Conservation (phyloP, 2,113 vertebrate genomes). For the Tragulus kanchil region DNA sequence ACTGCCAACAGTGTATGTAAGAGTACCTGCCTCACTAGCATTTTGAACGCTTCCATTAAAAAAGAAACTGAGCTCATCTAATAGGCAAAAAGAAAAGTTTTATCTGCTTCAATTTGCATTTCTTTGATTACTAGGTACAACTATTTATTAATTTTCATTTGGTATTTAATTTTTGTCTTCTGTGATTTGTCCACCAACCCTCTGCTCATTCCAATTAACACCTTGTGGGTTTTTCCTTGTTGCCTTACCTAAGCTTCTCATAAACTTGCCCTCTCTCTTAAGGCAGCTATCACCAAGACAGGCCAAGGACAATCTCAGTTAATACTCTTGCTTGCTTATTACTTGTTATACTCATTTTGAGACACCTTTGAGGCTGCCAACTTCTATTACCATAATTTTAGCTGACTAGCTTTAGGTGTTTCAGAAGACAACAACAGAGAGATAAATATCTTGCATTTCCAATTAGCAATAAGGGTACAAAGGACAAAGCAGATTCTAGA, state of each 20-base stretch:
- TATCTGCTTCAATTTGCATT: slow-evolving; percentile 18
- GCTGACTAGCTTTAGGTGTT: neutral
- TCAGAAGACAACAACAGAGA: neutral
- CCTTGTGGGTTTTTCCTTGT: slow-evolving; percentile 8
- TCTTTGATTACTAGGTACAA: slow-evolving; percentile 39
- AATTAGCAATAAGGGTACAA: slow-evolving; percentile 15
- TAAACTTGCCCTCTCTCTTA: neutral
- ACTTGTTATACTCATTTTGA: neutral
- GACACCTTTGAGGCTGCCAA: neutral
- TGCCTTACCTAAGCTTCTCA: neutral
- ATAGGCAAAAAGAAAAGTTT: slow-evolving; percentile 4
- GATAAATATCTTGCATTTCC: neutral
- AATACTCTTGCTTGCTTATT: neutral
- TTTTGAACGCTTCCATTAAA: neutral
- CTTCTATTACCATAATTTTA: slow-evolving; percentile 8
- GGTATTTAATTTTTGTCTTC: slow-evolving; percentile 23
- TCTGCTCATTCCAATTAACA: neutral
- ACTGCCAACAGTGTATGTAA: neutral
- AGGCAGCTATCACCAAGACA: neutral
- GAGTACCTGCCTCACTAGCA: neutral
- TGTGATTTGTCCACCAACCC: slow-evolving; percentile 11
- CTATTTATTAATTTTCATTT: slow-evolving; percentile 28
- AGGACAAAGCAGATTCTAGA: neutral
- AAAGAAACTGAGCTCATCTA: slow-evolving; percentile 13
- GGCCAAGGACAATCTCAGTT: neutral